phyloP scores from a whole-genome alignment of 2,888 invertebrate genomes.

The Epinotia demarniana region DNA sequence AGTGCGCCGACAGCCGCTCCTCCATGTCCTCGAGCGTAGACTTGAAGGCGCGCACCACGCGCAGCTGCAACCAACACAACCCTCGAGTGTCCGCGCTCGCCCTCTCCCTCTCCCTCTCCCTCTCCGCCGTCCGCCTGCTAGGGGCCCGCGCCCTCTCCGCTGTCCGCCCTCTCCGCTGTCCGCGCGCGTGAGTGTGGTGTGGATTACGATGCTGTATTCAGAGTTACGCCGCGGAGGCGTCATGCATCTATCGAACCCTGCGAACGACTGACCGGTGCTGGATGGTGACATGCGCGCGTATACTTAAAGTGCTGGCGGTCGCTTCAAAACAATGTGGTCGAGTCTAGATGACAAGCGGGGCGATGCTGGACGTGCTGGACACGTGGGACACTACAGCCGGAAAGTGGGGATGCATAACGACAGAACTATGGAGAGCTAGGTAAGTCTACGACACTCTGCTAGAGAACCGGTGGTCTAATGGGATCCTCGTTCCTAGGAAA shows the following conservation, averaged over 20 bases:
- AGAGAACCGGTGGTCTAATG: neutral
- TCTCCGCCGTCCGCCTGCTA: no score
- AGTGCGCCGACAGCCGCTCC: slow-evolving; percentile 99
- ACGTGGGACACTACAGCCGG: slow-evolving; percentile 57
- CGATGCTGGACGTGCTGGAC: slow-evolving; percentile 54
- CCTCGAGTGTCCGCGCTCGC: slow-evolving; percentile 76
- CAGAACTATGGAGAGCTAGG: slow-evolving; percentile 66
- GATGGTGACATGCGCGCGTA: slow-evolving; percentile 55
- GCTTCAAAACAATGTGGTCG: slow-evolving; percentile 43
- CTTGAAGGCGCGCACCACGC: slow-evolving; percentile 99
- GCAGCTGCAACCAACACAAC: slow-evolving; percentile 94
- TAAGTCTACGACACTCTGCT: slow-evolving; percentile 66
- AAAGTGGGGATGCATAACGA: slow-evolving; percentile 72
- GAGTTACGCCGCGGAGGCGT: slow-evolving; percentile 57
- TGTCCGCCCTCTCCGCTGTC: slow-evolving; percentile 53
- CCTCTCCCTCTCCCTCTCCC: slow-evolving; percentile 44
- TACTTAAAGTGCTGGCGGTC: slow-evolving; percentile 58
- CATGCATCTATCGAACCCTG: slow-evolving; percentile 40
- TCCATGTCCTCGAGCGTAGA: slow-evolving; percentile 99
- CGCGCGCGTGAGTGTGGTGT: slow-evolving; percentile 72
- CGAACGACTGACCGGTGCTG: slow-evolving; percentile 49
- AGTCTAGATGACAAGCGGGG: slow-evolving; percentile 55
- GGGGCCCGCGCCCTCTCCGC: slow-evolving; percentile 69
- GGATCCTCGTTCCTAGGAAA: slow-evolving; percentile 4
- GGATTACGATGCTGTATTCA: slow-evolving; percentile 74